Conservation (phyloP, 2,797 vertebrate species). For the Acanthurus lineatus region DNA sequence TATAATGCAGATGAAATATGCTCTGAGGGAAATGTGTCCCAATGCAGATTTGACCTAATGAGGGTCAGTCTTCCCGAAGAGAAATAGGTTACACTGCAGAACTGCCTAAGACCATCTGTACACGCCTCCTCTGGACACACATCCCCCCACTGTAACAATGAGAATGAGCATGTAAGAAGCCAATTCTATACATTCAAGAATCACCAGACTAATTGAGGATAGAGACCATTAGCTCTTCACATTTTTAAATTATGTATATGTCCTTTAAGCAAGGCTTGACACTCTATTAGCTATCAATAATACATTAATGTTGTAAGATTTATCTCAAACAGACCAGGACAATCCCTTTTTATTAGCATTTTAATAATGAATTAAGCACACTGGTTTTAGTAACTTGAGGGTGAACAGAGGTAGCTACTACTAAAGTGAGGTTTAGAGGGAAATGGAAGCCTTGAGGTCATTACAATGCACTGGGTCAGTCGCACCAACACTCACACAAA, state of each 20-base stretch:
- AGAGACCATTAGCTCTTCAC: slow-evolving; percentile 37
- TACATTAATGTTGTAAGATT: slow-evolving; percentile 57
- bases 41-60: slow-evolving; percentile 8
- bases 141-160: slow-evolving; percentile 43
- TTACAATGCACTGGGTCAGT: slow-evolving; percentile 49
- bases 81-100: slow-evolving; percentile 23
- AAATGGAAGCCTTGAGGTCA: slow-evolving; percentile 61
- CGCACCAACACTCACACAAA: slow-evolving; percentile 51
- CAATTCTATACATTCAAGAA: slow-evolving; percentile 25
- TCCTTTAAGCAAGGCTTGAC: slow-evolving; percentile 49
- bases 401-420: neutral
- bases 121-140: slow-evolving; percentile 28
- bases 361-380: slow-evolving; percentile 63
- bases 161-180: slow-evolving; percentile 9
- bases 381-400: slow-evolving; percentile 40
- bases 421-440: slow-evolving; percentile 30
- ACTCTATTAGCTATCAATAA: slow-evolving; percentile 61
- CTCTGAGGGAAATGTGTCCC: neutral
- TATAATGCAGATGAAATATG: neutral
- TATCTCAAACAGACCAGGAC: slow-evolving; percentile 35
- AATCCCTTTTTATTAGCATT: slow-evolving; percentile 41
- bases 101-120: slow-evolving; percentile 20
- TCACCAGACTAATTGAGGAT: slow-evolving; percentile 42
- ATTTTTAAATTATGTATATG: slow-evolving; percentile 66
- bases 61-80: slow-evolving; percentile 38